Conservation (phyloP, 2,797 vertebrate species). For the Paedocypris micromegethes region DNA sequence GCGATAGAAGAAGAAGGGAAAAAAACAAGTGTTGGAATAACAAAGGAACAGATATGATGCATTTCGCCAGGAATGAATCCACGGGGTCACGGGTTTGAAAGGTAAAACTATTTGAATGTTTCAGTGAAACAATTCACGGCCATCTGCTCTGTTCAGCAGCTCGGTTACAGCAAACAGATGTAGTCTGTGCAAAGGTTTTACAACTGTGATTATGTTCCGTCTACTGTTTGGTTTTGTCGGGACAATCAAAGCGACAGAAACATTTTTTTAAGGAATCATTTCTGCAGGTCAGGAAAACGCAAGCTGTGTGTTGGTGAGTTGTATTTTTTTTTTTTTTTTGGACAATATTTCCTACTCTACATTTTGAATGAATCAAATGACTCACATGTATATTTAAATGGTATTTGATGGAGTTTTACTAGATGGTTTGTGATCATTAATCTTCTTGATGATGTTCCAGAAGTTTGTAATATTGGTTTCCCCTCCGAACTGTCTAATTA, state of each 20-base stretch:
- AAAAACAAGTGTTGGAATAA: not conserved
- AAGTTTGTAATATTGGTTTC: too few relatives aligned
- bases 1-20: not conserved
- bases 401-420: too few relatives aligned
- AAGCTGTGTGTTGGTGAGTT: too few relatives aligned
- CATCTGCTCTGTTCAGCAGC: slow-evolving; percentile 21
- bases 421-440: too few relatives aligned
- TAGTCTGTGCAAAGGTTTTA: not conserved
- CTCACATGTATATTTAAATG: too few relatives aligned
- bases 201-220: slow-evolving; percentile 3
- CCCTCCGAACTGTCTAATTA: too few relatives aligned
- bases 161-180: slow-evolving; percentile 19
- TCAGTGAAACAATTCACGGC: not conserved
- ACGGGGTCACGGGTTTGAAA: not conserved
- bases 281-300: too few relatives aligned
- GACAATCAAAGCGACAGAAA: not conserved
- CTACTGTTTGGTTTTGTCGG: slow-evolving; percentile 13
- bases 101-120: slow-evolving; percentile 5
- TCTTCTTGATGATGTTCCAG: too few relatives aligned
- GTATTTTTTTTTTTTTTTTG: too few relatives aligned
- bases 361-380: too few relatives aligned
- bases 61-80: slow-evolving; percentile 14
- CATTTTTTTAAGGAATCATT: not conserved
- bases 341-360: too few relatives aligned
- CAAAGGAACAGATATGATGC: slow-evolving; percentile 5